Evolutionary conservation across 1,140 invertebrate species (phyloP).

Genomic region (Drepana arcuata): DNA sequence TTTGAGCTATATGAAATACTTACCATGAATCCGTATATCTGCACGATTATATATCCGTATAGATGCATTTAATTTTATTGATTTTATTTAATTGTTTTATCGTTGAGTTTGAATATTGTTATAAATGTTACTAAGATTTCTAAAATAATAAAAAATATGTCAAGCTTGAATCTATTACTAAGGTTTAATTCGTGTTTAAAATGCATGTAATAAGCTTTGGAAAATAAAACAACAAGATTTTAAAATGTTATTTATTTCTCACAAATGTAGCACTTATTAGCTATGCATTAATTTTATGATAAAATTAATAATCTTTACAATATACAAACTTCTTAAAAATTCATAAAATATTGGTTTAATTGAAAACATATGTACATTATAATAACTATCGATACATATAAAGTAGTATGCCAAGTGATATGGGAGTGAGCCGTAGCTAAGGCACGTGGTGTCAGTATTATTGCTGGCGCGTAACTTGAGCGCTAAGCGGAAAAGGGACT

Average conservation of each 20-base stretch:
- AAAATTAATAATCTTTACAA: conserved; percentile 75
- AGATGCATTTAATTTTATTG: too few relatives aligned
- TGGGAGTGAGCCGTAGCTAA: conserved; percentile 61
- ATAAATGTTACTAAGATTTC: too few relatives aligned
- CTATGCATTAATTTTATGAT: conserved; percentile 72
- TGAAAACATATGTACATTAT: conserved; percentile 70
- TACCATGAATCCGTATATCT: too few relatives aligned
- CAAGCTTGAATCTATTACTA: too few relatives aligned
- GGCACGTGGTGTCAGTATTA: conserved; percentile 54
- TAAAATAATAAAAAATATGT: too few relatives aligned
- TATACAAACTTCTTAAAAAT: conserved; percentile 72
- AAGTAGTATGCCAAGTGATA: conserved; percentile 62
- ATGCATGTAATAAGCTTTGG: too few relatives aligned
- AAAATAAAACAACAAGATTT: conserved; percentile 62
- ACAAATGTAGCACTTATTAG: conserved; percentile 67
- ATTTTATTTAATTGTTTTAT: too few relatives aligned
- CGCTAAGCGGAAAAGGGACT: too few relatives aligned
- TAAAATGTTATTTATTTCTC: conserved; percentile 72
- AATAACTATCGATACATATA: conserved; percentile 60
- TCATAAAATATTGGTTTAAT: conserved; percentile 72
- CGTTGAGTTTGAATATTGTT: too few relatives aligned
- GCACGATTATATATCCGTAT: too few relatives aligned
- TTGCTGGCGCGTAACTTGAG: not conserved
- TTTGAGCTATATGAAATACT: too few relatives aligned
- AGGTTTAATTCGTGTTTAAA: too few relatives aligned